Conservation (phyloP, 2,797 vertebrate genomes). For the Mareca penelope region DNA sequence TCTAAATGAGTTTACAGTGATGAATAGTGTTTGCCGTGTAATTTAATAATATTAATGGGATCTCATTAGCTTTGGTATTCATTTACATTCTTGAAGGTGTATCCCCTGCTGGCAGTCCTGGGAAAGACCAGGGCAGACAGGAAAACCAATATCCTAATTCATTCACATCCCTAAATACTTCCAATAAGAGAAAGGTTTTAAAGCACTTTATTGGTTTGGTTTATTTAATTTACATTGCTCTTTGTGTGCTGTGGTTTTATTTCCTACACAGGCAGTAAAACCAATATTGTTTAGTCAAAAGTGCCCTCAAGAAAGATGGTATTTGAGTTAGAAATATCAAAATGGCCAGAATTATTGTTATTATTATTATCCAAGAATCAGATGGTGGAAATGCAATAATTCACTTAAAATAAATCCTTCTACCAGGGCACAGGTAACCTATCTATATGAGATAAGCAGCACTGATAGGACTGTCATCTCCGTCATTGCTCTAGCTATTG, state of each 20-base stretch:
- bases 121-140: slow-evolving; percentile 25
- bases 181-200: slow-evolving; percentile 38
- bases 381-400: slow-evolving; percentile 24
- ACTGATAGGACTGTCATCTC: neutral
- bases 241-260: slow-evolving; percentile 35
- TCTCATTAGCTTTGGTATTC: slow-evolving; percentile 59
- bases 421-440: neutral
- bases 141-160: slow-evolving; percentile 58
- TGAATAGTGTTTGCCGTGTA: slow-evolving; percentile 63
- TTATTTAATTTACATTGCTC: slow-evolving; percentile 50
- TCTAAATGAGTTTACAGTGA: slow-evolving; percentile 63
- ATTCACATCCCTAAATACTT: slow-evolving; percentile 52
- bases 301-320: slow-evolving; percentile 5
- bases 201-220: slow-evolving; percentile 4
- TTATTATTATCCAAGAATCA: neutral
- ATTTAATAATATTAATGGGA: slow-evolving; percentile 68
- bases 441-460: neutral
- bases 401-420: neutral
- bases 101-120: slow-evolving; percentile 43
- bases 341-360: neutral
- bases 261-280: slow-evolving; percentile 33
- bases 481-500: neutral
- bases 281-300: neutral
- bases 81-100: slow-evolving; percentile 64
- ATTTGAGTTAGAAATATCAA: slow-evolving; percentile 30